A percentile compares a stretch with the other conserved stretches of the same genome.
Evolutionary conservation across 2,888 invertebrate genomes (phyloP).

Genomic region (Adineta ricciae): DNA sequence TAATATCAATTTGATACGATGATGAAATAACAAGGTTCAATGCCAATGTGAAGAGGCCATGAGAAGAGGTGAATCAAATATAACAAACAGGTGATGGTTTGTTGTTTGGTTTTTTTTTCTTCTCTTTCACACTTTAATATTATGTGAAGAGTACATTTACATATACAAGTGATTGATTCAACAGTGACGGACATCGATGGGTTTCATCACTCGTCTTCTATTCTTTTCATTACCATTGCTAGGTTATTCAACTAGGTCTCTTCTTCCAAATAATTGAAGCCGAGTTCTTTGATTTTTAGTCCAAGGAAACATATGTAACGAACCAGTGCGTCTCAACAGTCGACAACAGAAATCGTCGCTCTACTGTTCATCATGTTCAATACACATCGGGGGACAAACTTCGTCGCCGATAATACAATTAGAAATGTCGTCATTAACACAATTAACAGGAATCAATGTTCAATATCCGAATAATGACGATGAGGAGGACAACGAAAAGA

Average conservation of each 20-base stretch:
- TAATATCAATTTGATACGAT: constrained; percentile 13
- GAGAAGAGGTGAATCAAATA: background rate
- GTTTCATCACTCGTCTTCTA: background rate
- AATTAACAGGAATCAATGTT: background rate
- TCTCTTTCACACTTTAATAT: background rate
- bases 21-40: constrained; percentile 5
- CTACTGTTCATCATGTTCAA: background rate
- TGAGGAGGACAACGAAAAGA: background rate
- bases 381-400: background rate
- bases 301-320: background rate
- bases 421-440: background rate
- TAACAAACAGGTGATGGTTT: constrained; percentile 5
- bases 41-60: background rate
- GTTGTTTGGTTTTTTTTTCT: background rate
- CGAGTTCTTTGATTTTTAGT: background rate
- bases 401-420: background rate
- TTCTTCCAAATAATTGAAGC: background rate
- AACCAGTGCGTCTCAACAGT: background rate
- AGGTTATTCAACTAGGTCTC: background rate
- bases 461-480: background rate
- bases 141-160: background rate
- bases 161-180: background rate
- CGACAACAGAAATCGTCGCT: background rate
- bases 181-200: background rate
- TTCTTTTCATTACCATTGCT: background rate